Percentiles rank a stretch among this genome's conserved stretches.
Conservation (phyloP, 2,797 vertebrate species). For the Oophaga sylvatica region DNA sequence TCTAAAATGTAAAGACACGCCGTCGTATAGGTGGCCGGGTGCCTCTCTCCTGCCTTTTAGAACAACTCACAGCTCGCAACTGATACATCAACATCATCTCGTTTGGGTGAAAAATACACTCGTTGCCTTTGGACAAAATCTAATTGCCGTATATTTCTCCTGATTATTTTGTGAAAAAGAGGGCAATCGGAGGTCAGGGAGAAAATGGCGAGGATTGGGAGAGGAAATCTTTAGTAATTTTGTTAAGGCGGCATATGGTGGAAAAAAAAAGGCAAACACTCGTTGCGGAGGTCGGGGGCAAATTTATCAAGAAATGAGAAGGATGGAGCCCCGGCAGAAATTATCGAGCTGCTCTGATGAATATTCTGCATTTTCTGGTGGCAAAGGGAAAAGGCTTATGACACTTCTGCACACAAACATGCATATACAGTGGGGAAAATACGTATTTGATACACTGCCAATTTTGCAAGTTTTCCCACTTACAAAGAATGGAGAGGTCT, state of each 20-base stretch:
- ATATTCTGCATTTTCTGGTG: slow-evolving; percentile 25
- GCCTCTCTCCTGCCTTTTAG: slow-evolving; percentile 65
- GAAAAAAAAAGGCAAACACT: slow-evolving; percentile 27
- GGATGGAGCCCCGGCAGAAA: slow-evolving; percentile 26
- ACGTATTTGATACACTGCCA: too few species aligned
- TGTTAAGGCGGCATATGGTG: slow-evolving; percentile 55
- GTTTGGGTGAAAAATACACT: slow-evolving; percentile 67
- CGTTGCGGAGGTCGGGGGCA: slow-evolving; percentile 32
- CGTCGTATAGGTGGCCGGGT: slow-evolving; percentile 70
- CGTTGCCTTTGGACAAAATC: slow-evolving; percentile 66
- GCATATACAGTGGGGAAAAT: too few species aligned
- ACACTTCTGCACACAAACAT: too few species aligned
- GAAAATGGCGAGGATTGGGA: slow-evolving; percentile 40
- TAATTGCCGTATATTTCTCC: slow-evolving; percentile 66
- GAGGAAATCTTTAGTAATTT: slow-evolving; percentile 58
- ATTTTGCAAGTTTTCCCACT: too few species aligned
- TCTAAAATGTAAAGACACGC: slow-evolving; percentile 71
- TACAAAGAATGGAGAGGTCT: too few species aligned
- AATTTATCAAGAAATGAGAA: slow-evolving; percentile 49
- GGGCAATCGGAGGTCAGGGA: slow-evolving; percentile 32
- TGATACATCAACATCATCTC: slow-evolving; percentile 64
- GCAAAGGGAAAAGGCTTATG: neutral
- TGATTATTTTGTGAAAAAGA: slow-evolving; percentile 52
- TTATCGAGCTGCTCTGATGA: slow-evolving; percentile 37
- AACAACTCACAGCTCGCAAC: slow-evolving; percentile 64